A percentile compares a stretch with the other conserved stretches of the same genome.
These are phyloP conservation scores for Phylloscopus trochiloides DNA, from an alignment of 2,113 vertebrate species.

Conservation along the genomic window DNA sequence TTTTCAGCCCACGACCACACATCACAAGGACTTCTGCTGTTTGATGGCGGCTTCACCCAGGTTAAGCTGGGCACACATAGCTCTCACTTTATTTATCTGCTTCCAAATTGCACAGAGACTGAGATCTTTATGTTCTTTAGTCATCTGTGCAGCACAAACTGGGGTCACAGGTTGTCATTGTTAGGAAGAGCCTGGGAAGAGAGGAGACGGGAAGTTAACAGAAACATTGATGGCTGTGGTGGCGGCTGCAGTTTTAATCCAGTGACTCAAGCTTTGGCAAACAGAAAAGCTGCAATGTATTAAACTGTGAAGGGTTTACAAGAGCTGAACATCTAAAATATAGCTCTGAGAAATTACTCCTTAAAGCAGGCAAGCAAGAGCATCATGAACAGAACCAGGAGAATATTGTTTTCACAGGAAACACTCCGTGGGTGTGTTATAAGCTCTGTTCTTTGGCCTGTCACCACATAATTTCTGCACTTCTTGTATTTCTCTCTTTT, in stretches of 20 bases:
- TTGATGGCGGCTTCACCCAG: not conserved
- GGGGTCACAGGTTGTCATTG: not conserved
- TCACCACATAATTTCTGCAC: slow-evolving; percentile 70
- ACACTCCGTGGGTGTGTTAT: slow-evolving; percentile 59
- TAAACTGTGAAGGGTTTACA: slow-evolving; percentile 49
- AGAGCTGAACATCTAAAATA: slow-evolving; percentile 38
- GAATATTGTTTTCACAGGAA: slow-evolving; percentile 80
- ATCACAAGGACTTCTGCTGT: not conserved
- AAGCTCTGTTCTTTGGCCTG: slow-evolving; percentile 74
- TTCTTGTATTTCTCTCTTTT: slow-evolving; percentile 45
- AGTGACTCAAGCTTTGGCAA: slow-evolving; percentile 22
- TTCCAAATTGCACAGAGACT: not conserved
- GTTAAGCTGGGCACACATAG: not conserved
- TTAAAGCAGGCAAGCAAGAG: slow-evolving; percentile 71
- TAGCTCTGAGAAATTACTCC: slow-evolving; percentile 57
- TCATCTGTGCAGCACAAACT: not conserved
- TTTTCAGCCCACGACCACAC: not conserved
- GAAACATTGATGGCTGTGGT: not conserved
- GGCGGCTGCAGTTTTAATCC: slow-evolving; percentile 20
- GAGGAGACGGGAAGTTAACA: not conserved
- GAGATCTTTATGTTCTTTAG: not conserved
- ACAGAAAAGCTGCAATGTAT: slow-evolving; percentile 27
- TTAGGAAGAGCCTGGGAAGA: not conserved
- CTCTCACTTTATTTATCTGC: not conserved
- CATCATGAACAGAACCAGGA: slow-evolving; percentile 39